Conservation (phyloP, 2,113 vertebrate genomes). For the Rhipidura dahli region DNA sequence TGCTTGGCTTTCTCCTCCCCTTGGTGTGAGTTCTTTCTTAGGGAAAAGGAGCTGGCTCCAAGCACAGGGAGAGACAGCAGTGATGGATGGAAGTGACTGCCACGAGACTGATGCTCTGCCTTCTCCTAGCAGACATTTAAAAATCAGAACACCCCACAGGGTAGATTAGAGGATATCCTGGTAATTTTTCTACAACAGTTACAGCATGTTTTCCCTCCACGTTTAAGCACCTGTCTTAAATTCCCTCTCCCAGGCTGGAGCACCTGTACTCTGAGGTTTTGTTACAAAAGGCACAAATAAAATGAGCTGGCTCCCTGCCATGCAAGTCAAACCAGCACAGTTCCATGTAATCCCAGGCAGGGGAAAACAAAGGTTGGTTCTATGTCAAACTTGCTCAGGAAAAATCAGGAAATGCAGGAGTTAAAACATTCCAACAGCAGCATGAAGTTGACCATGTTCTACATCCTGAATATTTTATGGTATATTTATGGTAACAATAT, state of each 20-base stretch:
- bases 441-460: slow-evolving; percentile 10
- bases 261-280: not conserved
- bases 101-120: not conserved
- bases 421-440: slow-evolving; percentile 27
- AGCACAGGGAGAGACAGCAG: not conserved
- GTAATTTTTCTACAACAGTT: not conserved
- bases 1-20: not conserved
- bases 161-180: not conserved
- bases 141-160: not conserved
- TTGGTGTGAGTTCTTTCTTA: not conserved
- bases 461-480: slow-evolving; percentile 62
- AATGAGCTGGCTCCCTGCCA: not conserved
- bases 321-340: not conserved
- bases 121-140: not conserved
- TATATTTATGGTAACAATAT: slow-evolving; percentile 57
- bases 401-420: slow-evolving; percentile 22
- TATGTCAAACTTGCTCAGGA: not conserved
- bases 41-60: not conserved
- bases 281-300: not conserved
- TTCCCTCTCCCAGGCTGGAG: not conserved
- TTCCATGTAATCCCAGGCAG: not conserved
- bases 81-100: not conserved
- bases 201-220: not conserved
- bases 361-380: not conserved
- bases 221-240: not conserved